Evolutionary conservation across 2,113 vertebrate genomes (phyloP).

Genomic region (Sebastes fasciatus): DNA sequence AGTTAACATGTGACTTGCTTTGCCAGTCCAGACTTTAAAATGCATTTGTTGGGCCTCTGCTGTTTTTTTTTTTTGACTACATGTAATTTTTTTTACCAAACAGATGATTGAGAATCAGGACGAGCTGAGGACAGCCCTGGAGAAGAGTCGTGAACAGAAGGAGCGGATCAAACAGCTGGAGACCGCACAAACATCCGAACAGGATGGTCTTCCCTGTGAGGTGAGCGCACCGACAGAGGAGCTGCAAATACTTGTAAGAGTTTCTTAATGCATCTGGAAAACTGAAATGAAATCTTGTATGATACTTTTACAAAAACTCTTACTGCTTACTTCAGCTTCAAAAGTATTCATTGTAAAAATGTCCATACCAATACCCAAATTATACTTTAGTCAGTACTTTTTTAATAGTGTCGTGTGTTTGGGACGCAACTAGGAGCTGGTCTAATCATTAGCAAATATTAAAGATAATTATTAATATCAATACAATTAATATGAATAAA

Average conservation of each 20-base stretch:
- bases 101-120: slow-evolving; percentile 76
- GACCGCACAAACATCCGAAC: background rate
- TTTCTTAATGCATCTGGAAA: background rate
- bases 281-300: background rate
- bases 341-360: background rate
- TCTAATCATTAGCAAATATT: too few species aligned
- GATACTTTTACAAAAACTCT: background rate
- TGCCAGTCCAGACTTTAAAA: background rate
- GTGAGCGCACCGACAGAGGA: slow-evolving; percentile 20
- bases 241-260: slow-evolving; percentile 45
- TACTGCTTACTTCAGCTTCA: background rate
- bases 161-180: slow-evolving; percentile 48
- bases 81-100: background rate
- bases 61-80: too few species aligned
- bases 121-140: slow-evolving; percentile 57
- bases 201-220: slow-evolving; percentile 4
- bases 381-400: too few species aligned
- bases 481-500: too few species aligned
- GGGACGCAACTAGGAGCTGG: too few species aligned
- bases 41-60: background rate
- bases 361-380: background rate
- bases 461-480: too few species aligned
- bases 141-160: slow-evolving; percentile 40
- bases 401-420: too few species aligned
- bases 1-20: slow-evolving; percentile 13